phyloP scores from a whole-genome alignment of 1,140 invertebrate species.

The Stenopsyche tienmushanensis region DNA sequence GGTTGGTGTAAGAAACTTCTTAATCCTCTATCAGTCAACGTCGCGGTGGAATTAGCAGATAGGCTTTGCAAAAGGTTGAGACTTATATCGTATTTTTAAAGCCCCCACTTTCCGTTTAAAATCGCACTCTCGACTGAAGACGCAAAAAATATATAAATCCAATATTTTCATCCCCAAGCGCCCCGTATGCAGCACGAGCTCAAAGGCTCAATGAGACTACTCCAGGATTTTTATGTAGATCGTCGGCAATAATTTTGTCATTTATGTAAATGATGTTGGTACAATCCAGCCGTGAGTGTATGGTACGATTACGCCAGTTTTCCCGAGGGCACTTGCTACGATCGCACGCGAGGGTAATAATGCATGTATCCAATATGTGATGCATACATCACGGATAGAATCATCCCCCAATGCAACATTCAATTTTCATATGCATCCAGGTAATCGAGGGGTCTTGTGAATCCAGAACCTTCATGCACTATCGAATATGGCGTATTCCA shows the following conservation, averaged over 20 bases:
- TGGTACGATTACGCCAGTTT: not conserved
- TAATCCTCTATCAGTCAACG: not conserved
- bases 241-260: too few relatives aligned
- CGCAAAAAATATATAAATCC: too few relatives aligned
- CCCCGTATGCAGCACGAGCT: too few relatives aligned
- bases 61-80: too few relatives aligned
- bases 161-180: too few relatives aligned
- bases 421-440: constrained; percentile 15
- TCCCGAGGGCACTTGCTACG: not conserved
- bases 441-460: not conserved
- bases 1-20: not conserved
- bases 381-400: constrained; percentile 1
- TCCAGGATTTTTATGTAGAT: too few relatives aligned
- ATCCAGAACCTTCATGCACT: not conserved
- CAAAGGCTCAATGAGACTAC: too few relatives aligned
- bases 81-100: too few relatives aligned
- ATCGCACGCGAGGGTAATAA: constrained; percentile 3
- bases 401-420: constrained; percentile 12
- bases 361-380: constrained; percentile 3
- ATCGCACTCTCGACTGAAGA: too few relatives aligned
- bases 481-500: not conserved
- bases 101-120: too few relatives aligned
- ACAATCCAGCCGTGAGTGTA: too few relatives aligned
- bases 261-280: too few relatives aligned
- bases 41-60: not conserved